A percentile compares a stretch with the other conserved stretches of the same genome.
phyloP scores from a whole-genome alignment of 2,888 invertebrate species.

The Philhelius pedissequus region DNA sequence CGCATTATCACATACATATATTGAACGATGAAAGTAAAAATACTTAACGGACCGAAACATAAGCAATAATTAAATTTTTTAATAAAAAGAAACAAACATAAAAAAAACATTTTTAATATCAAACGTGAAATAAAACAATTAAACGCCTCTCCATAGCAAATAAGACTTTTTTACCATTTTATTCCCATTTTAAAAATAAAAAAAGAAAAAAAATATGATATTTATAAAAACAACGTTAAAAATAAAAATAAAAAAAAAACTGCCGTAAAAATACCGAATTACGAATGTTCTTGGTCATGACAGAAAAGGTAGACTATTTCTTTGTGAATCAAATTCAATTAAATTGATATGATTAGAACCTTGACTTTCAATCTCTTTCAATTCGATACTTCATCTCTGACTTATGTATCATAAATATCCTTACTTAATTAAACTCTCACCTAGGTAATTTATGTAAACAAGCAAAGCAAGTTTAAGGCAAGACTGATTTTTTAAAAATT shows the following conservation, averaged over 20 bases:
- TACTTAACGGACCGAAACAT: conserved; percentile 51
- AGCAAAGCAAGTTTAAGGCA: background rate
- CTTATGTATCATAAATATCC: background rate
- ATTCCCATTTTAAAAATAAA: background rate
- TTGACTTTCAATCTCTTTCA: background rate
- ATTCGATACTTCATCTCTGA: background rate
- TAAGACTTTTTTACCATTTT: conserved; percentile 62
- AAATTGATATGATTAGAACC: background rate
- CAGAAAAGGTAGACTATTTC: background rate
- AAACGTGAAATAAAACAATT: conserved; percentile 39
- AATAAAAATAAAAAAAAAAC: conserved; percentile 3
- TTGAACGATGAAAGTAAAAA: conserved; percentile 15
- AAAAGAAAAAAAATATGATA: background rate
- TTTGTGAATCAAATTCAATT: background rate
- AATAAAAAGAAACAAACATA: background rate
- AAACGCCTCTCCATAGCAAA: conserved; percentile 50
- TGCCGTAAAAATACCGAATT: background rate
- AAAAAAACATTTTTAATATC: background rate
- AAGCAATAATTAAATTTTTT: conserved; percentile 59
- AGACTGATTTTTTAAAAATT: background rate
- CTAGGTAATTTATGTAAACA: too few species aligned
- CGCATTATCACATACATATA: conserved; percentile 32
- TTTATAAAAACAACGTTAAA: background rate
- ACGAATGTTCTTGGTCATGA: background rate
- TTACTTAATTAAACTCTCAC: background rate